Evolutionary conservation across 2,113 vertebrate species (phyloP), one percentile per base, ranked within the genome.

Genomic region (Phycodurus eques): DNA sequence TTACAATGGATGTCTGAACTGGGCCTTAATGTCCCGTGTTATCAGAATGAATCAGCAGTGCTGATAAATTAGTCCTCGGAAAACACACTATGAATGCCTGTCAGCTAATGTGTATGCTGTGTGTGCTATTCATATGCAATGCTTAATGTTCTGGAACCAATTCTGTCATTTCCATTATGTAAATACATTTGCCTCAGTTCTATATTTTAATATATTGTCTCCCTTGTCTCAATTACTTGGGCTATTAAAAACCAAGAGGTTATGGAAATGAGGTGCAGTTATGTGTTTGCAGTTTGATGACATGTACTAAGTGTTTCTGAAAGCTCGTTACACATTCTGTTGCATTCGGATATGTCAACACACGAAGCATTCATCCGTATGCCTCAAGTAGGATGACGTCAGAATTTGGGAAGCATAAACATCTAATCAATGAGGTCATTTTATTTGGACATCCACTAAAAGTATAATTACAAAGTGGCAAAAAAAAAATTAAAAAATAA

Each of bases 71-170:
- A 87, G 80, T 84, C 81, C 77, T 88, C 83, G 59, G 71, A 76
- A 87, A 80, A 79, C 82, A 76, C 67, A 71, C 84, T 35, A 76
- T 69, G 78, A 87, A 76, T 80, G 83, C 79, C 79, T 69, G 82
- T 80, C 84, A 81, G 80, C 90, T 88, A 90, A 89, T 88, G 86
- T 80, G 82, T 31, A 46, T 42, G 62, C 70, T 67, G 84, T 75
- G 83, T 81, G 83, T 79, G 87, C 74, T 81, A 83, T 84, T 92
- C 89, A 89, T 92, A 92, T 86, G 90, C 92, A 90, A 91, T 85
- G 92, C 87, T 89, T 94, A 93, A 94, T 93, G 93, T 93, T 87
- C 85, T 91, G 92, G 91, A 93, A 93, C 92, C 93, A 87, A 92
- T 92, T 91, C 88, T 89, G 89, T 91, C 90, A 83, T 92, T 93